Conservation (phyloP, 2,113 vertebrate genomes). For the Brienomyrus longianalis region DNA sequence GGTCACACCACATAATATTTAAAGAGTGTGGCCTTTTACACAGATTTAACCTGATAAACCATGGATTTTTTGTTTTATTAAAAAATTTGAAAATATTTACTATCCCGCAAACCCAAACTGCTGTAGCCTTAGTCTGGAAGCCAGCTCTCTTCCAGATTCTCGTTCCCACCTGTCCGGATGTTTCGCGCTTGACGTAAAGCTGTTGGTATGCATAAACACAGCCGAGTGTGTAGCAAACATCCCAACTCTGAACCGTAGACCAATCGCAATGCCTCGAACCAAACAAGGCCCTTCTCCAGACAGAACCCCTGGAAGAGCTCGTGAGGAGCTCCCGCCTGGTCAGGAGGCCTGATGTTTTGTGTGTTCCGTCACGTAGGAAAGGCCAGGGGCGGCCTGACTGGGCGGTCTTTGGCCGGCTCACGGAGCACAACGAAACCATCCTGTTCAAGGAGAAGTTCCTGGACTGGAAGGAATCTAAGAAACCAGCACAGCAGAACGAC, state of each 20-base stretch:
- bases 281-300: not conserved
- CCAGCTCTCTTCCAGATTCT: not conserved
- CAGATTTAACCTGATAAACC: not conserved
- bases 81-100: not conserved
- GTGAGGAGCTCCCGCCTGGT: not conserved
- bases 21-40: not conserved
- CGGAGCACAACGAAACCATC: slow-evolving; percentile 90
- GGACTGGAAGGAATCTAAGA: slow-evolving; percentile 84
- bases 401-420: slow-evolving; percentile 92
- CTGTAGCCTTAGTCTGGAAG: not conserved
- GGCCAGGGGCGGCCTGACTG: slow-evolving; percentile 93
- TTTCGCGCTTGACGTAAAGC: not conserved
- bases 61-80: not conserved
- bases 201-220: not conserved
- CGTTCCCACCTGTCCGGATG: not conserved
- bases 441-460: slow-evolving; percentile 95
- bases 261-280: not conserved
- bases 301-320: not conserved
- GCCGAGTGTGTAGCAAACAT: not conserved
- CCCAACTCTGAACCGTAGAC: not conserved
- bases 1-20: not conserved
- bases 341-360: not conserved
- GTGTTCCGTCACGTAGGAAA: slow-evolving; percentile 64
- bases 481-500: slow-evolving; percentile 63
- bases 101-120: not conserved